phyloP scores from a whole-genome alignment of 2,113 vertebrate genomes.

The Dicrurus megarhynchus region DNA sequence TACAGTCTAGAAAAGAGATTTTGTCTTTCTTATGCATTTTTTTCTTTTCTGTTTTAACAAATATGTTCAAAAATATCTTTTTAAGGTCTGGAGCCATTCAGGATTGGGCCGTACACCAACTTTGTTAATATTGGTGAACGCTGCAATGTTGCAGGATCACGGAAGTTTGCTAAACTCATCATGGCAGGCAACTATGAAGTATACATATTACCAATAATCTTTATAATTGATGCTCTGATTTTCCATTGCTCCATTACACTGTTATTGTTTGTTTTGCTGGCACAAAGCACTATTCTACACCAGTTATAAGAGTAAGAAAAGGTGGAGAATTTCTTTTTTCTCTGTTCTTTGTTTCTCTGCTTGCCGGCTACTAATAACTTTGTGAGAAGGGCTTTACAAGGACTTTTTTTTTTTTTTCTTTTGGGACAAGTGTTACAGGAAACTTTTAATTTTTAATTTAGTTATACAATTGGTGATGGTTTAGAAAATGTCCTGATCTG shows the following conservation, averaged over 20 bases:
- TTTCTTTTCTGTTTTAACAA: not conserved
- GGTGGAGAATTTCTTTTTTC: not conserved
- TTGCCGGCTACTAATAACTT: not conserved
- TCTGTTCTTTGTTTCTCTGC: not conserved
- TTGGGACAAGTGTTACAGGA: not conserved
- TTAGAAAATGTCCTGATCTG: not conserved
- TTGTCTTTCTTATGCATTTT: not conserved
- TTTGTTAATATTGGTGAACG: slow-evolving; percentile 98
- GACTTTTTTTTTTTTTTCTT: not conserved
- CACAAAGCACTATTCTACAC: not conserved
- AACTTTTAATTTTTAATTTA: not conserved
- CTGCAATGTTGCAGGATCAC: slow-evolving; percentile 95
- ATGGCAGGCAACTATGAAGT: slow-evolving; percentile 94
- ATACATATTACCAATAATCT: not conserved
- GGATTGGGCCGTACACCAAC: slow-evolving; percentile 92
- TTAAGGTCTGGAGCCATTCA: slow-evolving; percentile 92
- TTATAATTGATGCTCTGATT: not conserved
- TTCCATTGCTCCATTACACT: not conserved
- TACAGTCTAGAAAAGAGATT: not conserved
- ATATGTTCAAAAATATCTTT: slow-evolving; percentile 9
- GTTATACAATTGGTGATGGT: not conserved
- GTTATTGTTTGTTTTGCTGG: not conserved
- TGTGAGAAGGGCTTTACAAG: not conserved
- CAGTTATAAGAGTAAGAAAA: not conserved
- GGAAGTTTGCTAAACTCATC: slow-evolving; percentile 92